phyloP scores from a whole-genome alignment of 2,888 invertebrate species.

The Eupithecia centaureata region DNA sequence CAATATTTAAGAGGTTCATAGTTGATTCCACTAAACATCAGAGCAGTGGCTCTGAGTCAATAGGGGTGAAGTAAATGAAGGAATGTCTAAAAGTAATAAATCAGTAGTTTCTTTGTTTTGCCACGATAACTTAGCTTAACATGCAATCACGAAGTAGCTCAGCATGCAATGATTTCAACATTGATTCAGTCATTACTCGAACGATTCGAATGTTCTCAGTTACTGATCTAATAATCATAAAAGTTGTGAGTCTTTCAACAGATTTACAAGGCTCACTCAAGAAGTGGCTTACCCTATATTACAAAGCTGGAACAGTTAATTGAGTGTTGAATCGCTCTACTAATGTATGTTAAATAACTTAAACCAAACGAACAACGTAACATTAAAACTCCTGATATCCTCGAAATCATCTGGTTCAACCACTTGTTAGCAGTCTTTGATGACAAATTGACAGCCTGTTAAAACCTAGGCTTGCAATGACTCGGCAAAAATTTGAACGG shows the following conservation, averaged over 20 bases:
- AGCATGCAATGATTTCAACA: constrained; percentile 15
- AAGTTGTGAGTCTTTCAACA: not conserved
- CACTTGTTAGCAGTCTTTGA: not conserved
- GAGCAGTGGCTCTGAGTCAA: no score
- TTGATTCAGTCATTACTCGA: not conserved
- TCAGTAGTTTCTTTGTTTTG: constrained; percentile 1
- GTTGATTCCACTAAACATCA: not conserved
- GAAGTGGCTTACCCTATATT: not conserved
- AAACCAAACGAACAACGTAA: not conserved
- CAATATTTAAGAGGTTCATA: not conserved
- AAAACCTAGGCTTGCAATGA: no score
- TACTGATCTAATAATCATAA: not conserved
- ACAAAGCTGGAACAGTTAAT: not conserved
- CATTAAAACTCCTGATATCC: not conserved
- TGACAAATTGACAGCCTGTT: not conserved
- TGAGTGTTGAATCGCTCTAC: constrained; percentile 1
- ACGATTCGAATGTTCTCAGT: not conserved
- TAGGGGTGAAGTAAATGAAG: not conserved
- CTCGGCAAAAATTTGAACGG: not conserved
- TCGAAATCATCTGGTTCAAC: not conserved
- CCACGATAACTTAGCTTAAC: constrained; percentile 11
- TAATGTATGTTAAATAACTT: not conserved
- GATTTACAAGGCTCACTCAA: not conserved
- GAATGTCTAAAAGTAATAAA: constrained; percentile 1
- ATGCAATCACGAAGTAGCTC: constrained; percentile 14